Evolutionary conservation across 2,888 invertebrate genomes (phyloP).

Genomic region (Lasioglossum villosulum): DNA sequence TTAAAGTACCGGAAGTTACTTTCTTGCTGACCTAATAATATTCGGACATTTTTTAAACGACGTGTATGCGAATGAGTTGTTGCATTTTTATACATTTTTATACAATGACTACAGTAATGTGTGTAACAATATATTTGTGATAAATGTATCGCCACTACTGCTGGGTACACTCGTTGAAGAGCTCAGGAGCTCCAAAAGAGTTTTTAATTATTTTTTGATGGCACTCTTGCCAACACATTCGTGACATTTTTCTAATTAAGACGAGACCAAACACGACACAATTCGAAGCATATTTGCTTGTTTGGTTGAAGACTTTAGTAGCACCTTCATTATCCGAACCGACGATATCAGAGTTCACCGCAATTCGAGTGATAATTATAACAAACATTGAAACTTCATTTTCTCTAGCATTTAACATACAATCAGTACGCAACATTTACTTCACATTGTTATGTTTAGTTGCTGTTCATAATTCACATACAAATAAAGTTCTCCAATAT

Average conservation of each 20-base stretch:
- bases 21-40: too few relatives aligned
- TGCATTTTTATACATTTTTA: neutral
- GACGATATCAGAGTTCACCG: neutral
- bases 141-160: neutral
- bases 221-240: neutral
- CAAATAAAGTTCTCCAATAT: neutral
- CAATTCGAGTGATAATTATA: neutral
- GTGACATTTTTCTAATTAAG: neutral
- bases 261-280: neutral
- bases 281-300: neutral
- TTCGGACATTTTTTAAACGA: neutral
- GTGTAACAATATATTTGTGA: neutral
- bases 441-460: neutral
- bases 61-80: neutral
- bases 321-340: neutral
- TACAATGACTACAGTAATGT: too few relatives aligned
- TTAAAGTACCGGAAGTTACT: too few relatives aligned
- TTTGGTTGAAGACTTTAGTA: neutral
- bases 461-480: neutral
- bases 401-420: neutral
- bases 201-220: neutral
- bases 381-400: neutral
- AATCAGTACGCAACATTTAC: neutral
- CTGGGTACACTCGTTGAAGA: neutral
- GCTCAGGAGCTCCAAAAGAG: neutral